These are phyloP conservation scores for Australoheros scitulus DNA, from an alignment of 2,113 vertebrate species.

Conservation along the genomic window DNA sequence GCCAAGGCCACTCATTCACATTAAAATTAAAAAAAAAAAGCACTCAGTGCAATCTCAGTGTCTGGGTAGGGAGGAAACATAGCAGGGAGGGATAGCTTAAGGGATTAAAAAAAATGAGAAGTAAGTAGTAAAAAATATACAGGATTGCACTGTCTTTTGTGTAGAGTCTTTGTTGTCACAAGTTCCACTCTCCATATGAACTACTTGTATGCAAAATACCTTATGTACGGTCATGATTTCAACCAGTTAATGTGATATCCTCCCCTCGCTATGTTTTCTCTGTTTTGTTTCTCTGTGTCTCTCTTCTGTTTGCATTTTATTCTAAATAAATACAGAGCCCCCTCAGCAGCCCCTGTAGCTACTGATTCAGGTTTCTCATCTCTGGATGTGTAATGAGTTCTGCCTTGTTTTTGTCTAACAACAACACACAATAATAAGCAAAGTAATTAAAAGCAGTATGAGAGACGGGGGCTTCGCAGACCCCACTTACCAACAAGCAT, in stretches of 20 bases:
- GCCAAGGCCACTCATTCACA: conserved; percentile 73
- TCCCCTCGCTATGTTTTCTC: conserved; percentile 33
- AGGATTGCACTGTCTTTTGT: conserved; percentile 28
- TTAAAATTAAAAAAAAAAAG: conserved; percentile 72
- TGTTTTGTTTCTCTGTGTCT: conserved; percentile 46
- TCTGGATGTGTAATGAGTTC: conserved; percentile 80
- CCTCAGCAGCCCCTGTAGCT: conserved; percentile 68
- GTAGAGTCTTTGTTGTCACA: conserved; percentile 35
- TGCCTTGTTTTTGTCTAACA: conserved; percentile 79
- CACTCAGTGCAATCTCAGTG: conserved; percentile 66
- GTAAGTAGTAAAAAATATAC: conserved; percentile 17
- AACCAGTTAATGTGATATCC: conserved; percentile 60
- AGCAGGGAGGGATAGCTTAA: conserved; percentile 38
- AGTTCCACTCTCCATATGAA: conserved; percentile 36
- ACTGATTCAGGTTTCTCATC: conserved; percentile 77
- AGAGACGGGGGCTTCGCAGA: conserved; percentile 40
- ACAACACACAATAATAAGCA: conserved; percentile 79
- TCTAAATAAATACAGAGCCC: conserved; percentile 68
- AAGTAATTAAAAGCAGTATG: conserved; percentile 80
- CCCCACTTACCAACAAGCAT: conserved; percentile 62
- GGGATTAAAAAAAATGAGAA: conserved; percentile 42
- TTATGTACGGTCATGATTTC: conserved; percentile 48
- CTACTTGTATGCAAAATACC: conserved; percentile 49
- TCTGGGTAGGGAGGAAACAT: conserved; percentile 42
- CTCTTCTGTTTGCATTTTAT: conserved; percentile 54